phyloP scores from a whole-genome alignment of 2,797 vertebrate genomes.

The Antrozous pallidus region DNA sequence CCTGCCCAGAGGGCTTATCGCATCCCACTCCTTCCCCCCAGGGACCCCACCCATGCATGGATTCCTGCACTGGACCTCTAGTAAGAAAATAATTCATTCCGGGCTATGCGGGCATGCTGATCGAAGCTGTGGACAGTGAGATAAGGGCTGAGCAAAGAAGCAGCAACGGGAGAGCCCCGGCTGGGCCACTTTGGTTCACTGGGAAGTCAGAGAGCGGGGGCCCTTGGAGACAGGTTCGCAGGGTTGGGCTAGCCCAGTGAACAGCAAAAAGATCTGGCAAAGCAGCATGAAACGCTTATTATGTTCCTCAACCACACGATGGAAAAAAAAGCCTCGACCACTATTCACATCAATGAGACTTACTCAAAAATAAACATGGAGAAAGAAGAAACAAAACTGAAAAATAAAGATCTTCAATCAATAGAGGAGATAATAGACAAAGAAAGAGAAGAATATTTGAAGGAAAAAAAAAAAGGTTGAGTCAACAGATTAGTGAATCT shows the following conservation, averaged over 20 bases:
- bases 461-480: slow-evolving; percentile 63
- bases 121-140: no score
- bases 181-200: no score
- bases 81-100: no score
- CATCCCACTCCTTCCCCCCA: accelerated
- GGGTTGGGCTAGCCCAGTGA: no score
- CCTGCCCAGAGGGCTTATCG: no score
- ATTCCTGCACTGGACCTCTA: no score
- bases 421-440: slow-evolving; percentile 69
- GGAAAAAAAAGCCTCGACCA: slow-evolving; percentile 74
- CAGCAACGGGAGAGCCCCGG: no score
- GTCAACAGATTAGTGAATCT: slow-evolving; percentile 58
- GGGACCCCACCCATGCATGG: no score
- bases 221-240: no score
- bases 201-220: no score
- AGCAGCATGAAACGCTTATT: slow-evolving; percentile 66
- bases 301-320: slow-evolving; percentile 81
- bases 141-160: no score
- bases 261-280: slow-evolving; percentile 69
- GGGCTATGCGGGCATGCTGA: no score
- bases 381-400: slow-evolving; percentile 58
- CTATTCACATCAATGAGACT: slow-evolving; percentile 78
- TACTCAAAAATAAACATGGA: slow-evolving; percentile 70
- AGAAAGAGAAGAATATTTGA: slow-evolving; percentile 70
- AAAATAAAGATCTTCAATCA: not conserved